These are phyloP conservation scores for Zoanthus solanderi DNA, from an alignment of 92 coral and sea anemone genomes.

Conservation along the genomic window DNA sequence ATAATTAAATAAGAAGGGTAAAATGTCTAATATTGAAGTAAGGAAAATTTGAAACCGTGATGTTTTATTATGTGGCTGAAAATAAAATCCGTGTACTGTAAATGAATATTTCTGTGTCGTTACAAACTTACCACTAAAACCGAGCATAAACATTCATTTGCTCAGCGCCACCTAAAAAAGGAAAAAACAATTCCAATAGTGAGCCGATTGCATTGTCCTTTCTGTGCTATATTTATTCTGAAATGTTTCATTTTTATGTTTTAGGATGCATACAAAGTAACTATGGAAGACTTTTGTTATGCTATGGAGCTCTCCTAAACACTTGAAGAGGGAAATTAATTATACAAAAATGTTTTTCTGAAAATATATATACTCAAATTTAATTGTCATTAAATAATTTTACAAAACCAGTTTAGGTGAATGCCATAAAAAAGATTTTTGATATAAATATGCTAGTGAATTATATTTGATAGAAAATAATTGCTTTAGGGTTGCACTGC, in stretches of 20 bases:
- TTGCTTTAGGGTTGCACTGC: neutral
- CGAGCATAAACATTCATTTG: constrained; percentile 22
- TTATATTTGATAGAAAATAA: neutral
- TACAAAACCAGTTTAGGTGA: neutral
- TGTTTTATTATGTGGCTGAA: constrained; percentile 11
- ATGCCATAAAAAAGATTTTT: neutral
- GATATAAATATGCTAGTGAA: neutral
- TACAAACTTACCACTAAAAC: constrained; percentile 6
- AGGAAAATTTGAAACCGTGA: constrained; percentile 6
- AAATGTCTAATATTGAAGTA: constrained; percentile 10
- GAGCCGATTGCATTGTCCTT: constrained; percentile 7
- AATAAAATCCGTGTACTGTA: constrained; percentile 10
- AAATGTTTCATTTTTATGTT: constrained; percentile 17
- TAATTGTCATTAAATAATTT: neutral
- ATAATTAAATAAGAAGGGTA: constrained; percentile 16
- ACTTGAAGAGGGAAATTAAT: constrained; percentile 8
- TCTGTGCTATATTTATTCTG: constrained; percentile 8
- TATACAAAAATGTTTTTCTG: neutral
- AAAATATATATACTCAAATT: neutral
- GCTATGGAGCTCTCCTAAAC: constrained; percentile 22
- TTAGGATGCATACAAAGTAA: constrained; percentile 24
- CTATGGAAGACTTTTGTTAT: constrained; percentile 19
- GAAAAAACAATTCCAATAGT: constrained; percentile 3
- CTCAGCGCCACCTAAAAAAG: constrained; percentile 13
- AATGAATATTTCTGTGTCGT: neutral